A percentile compares a stretch with the other conserved stretches of the same genome.
Evolutionary conservation across 2,113 vertebrate species (phyloP).

Genomic region (Nannobrachium achirus): DNA sequence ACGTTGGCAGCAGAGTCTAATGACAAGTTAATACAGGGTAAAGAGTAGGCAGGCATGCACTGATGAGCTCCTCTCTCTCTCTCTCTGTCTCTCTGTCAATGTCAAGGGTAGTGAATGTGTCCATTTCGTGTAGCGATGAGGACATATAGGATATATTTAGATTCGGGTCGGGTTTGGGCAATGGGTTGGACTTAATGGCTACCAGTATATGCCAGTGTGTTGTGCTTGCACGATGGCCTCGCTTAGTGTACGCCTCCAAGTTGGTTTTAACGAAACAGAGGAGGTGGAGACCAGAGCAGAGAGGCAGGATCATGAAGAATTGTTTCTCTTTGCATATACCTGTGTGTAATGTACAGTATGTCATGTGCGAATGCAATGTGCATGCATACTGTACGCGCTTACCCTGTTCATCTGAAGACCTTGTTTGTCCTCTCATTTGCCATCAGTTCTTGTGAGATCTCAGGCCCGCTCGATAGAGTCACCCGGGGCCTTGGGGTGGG

Average conservation of each 20-base stretch:
- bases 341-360: not conserved
- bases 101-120: constrained; percentile 25
- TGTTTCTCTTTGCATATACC: not conserved
- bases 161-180: no score
- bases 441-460: constrained; percentile 31
- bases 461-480: constrained; percentile 46
- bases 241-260: no score
- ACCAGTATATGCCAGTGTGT: no score
- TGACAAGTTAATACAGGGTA: constrained; percentile 54
- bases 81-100: constrained; percentile 1
- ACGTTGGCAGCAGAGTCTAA: constrained; percentile 49
- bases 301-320: no score
- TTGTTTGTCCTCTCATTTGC: constrained; percentile 7
- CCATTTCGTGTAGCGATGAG: constrained; percentile 13
- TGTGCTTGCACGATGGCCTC: no score
- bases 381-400: not conserved
- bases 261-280: no score
- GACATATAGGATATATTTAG: not conserved
- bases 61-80: constrained; percentile 17
- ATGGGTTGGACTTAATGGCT: no score
- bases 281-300: no score
- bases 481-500: constrained; percentile 2
- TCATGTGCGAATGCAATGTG: not conserved
- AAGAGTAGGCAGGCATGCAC: constrained; percentile 41
- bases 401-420: not conserved